Base-by-base conservation (phyloP, 2,888 invertebrate genomes). In the Alviniconcha strummeri region DNA sequence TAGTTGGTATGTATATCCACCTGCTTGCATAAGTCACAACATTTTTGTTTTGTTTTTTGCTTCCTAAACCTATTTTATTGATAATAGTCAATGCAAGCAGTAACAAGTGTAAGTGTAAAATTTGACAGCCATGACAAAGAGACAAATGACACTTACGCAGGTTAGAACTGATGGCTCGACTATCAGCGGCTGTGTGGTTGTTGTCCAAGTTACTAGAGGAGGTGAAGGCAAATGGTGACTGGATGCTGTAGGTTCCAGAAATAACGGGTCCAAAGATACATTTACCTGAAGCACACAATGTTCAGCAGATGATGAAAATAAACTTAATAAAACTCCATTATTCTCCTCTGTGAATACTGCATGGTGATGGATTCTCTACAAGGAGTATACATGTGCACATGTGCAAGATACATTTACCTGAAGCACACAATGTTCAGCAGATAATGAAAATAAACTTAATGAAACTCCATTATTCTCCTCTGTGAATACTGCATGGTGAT, bases 211-310 rank as follows among this genome's bases (percentile, higher is more conserved):
- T 80, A 15, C 89, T 86, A 7, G 89, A 89, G 8, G 90, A 86
- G 2, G 85, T 74, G 55, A 91, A 88, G 5, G 85, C 85, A 11
- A 64, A 60, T n/a, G 85, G 74, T 36, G 77, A 86, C 81, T 89
- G 87, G 8, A 90, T 52, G 83, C 89, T 90, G 85, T 89, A 88
- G 60, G 85, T 85, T 0, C 91, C 91, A 0, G 90, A 90, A 52
- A 91, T 87, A 86, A 91, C 85, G 8, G 90, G 84, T 74, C 89
- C 87, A 6, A 88, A 86, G 0, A 80, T 77, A 87, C 90, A 91
- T 9, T 74, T 86, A 17, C 57, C 89, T 89, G 86, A 19, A 52
- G 55, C 54, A 11, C 75, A 55, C 19, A n/a, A 19, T 0, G 3
- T 36, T 36, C 57, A 77, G n/a, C 17, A 15, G 60, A 60, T 6